Conservation (phyloP, 2,797 vertebrate species). For the Rhincodon typus region DNA sequence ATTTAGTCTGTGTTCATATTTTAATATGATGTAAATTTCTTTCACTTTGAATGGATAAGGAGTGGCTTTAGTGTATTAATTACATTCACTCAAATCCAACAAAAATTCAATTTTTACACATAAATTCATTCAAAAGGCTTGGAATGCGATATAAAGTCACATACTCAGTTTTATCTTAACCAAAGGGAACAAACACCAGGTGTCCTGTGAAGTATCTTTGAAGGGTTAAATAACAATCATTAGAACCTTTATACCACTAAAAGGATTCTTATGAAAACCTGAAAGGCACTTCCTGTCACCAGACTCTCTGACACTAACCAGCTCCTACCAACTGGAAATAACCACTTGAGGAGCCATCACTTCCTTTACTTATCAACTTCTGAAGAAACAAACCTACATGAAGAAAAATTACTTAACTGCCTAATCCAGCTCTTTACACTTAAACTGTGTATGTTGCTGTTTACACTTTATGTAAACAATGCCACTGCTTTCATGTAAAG, state of each 20-base stretch:
- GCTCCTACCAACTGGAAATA: slow-evolving; percentile 42
- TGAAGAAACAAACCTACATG: slow-evolving; percentile 54
- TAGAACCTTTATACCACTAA: slow-evolving; percentile 46
- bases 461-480: slow-evolving; percentile 36
- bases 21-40: no score
- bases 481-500: slow-evolving; percentile 32
- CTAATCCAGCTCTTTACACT: slow-evolving; percentile 40
- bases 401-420: slow-evolving; percentile 46
- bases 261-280: slow-evolving; percentile 31
- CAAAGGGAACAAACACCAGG: neutral
- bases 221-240: slow-evolving; percentile 37
- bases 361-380: slow-evolving; percentile 50
- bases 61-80: slow-evolving; percentile 4
- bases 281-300: slow-evolving; percentile 47
- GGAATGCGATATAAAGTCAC: neutral
- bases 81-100: neutral
- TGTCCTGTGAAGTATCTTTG: slow-evolving; percentile 30
- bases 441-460: slow-evolving; percentile 33
- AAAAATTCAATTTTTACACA: neutral
- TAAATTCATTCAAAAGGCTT: neutral
- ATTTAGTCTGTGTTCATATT: neutral
- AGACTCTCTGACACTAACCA: slow-evolving; percentile 49
- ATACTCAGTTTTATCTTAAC: neutral
- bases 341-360: slow-evolving; percentile 48
- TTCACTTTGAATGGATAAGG: neutral